Evolutionary conservation across 2,888 invertebrate species (phyloP).

Genomic region (Hololepta plana): DNA sequence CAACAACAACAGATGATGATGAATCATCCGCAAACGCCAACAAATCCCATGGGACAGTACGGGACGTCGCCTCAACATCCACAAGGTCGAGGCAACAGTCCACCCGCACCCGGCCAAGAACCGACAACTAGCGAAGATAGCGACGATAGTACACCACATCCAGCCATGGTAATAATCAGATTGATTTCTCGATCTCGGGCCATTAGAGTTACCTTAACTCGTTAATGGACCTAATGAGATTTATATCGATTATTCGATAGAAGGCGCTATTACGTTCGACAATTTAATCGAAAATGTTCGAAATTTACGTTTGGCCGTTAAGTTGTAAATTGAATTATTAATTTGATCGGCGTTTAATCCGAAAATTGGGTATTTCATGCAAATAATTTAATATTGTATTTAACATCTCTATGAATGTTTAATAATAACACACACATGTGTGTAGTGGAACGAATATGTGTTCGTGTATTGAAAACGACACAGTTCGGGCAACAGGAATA

Average conservation of each 20-base stretch:
- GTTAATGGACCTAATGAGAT: no score
- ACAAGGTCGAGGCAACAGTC: slow-evolving; percentile 42
- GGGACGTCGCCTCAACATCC: slow-evolving; percentile 35
- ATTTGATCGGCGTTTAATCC: slow-evolving; percentile 8
- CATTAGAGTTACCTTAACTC: slow-evolving; percentile 4
- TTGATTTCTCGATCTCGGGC: slow-evolving; percentile 13
- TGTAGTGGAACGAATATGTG: no score
- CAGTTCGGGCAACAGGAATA: no score
- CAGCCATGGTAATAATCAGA: slow-evolving; percentile 40
- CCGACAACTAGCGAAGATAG: slow-evolving; percentile 75
- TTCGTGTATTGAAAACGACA: no score
- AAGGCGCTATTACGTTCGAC: no score
- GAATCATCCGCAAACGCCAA: slow-evolving; percentile 25
- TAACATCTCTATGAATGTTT: no score
- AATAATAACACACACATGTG: no score
- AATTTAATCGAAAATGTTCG: no score
- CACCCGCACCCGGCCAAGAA: slow-evolving; percentile 32
- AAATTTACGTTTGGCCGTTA: no score
- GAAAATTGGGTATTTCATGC: slow-evolving; percentile 8
- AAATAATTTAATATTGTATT: no score
- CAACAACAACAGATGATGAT: slow-evolving; percentile 28
- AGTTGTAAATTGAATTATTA: slow-evolving; percentile 9
- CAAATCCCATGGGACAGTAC: slow-evolving; percentile 27
- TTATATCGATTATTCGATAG: no score
- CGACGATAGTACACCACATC: slow-evolving; percentile 63